Percentiles rank a stretch among this genome's conserved stretches.
Evolutionary conservation across 2,113 vertebrate genomes (phyloP).

Genomic region (Gallinago media): DNA sequence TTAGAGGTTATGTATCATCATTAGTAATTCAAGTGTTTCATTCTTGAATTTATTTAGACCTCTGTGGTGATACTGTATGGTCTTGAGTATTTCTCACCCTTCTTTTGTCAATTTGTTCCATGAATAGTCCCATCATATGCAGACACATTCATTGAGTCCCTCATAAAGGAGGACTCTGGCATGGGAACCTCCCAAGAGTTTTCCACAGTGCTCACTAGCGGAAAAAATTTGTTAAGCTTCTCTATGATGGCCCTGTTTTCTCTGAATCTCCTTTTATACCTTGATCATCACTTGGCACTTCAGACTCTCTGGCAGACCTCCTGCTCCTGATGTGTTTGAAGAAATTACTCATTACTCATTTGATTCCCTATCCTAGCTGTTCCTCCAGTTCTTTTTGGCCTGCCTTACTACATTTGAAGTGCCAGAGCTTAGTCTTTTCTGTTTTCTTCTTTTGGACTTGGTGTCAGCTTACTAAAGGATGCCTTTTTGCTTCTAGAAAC

Average conservation of each 20-base stretch:
- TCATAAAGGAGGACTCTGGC: not conserved
- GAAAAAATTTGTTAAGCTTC: not conserved
- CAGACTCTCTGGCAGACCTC: slow-evolving; percentile 7
- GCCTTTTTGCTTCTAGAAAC: slow-evolving; percentile 3
- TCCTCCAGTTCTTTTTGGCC: slow-evolving; percentile 18
- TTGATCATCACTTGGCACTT: not conserved
- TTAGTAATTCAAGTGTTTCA: not conserved
- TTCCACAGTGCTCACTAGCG: not conserved
- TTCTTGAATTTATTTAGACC: not conserved
- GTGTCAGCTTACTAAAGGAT: not conserved
- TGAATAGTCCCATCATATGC: not conserved
- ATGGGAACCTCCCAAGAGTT: not conserved
- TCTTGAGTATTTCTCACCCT: not conserved
- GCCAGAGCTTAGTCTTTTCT: slow-evolving; percentile 7
- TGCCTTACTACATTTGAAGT: not conserved
- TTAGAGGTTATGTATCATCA: not conserved
- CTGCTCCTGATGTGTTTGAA: slow-evolving; percentile 16
- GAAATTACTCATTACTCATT: slow-evolving; percentile 23
- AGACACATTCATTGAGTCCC: not conserved
- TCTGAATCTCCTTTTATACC: slow-evolving; percentile 3
- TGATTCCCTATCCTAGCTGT: not conserved
- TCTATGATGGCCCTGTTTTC: not conserved
- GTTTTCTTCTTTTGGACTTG: slow-evolving; percentile 3
- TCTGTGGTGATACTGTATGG: not conserved
- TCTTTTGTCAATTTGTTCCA: not conserved